Evolutionary conservation across 2,888 invertebrate species (phyloP), one percentile per base, ranked within the genome.

Genomic region (Mechanitis messenoides): DNA sequence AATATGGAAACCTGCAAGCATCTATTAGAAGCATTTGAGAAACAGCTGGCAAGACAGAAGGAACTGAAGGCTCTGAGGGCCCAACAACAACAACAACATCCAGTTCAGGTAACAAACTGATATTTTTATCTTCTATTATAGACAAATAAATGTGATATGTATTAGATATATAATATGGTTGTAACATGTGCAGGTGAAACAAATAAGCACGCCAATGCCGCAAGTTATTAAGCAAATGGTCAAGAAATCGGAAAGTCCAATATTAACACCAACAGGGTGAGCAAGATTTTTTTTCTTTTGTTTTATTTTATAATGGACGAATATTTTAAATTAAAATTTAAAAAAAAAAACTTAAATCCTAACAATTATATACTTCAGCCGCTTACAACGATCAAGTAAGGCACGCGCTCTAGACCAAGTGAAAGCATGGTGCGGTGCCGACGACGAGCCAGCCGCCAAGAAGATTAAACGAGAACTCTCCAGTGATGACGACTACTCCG

Each of bases 341-440:
- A 20, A 20, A 20, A 20, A 20, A 20, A 20, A 20, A 20, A 20
- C 20, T 20, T 20, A 11, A 42, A 9, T 9, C 9, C 6, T 11
- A 7, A 42, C 2, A 9, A 11, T 42, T 5, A 42, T 42, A 42
- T 9, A 50, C 4, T 42, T 2, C 68, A 93, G 93, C 3, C 92
- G 95, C 35, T 93, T 95, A 3, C 93, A 93, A 76, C 91, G 95
- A 31, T 93, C 93, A n/a, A 95, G 95, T 72, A 96, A 96, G 80
- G 94, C 93, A 56, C 95, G 94, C 71, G 95, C 95, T 0, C 85
- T 95, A 78, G 94, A 95, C 80, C 95, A 95, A 78, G 95, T 96
- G 60, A 96, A 96, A 76, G 94, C 94, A 64, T 96, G 96, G 96
- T 95, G 95, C 70, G 95, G 95, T 12, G 93, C 91, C 1, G 91